phyloP scores from a whole-genome alignment of 2,797 vertebrate species.

The Distichodus sexfasciatus region DNA sequence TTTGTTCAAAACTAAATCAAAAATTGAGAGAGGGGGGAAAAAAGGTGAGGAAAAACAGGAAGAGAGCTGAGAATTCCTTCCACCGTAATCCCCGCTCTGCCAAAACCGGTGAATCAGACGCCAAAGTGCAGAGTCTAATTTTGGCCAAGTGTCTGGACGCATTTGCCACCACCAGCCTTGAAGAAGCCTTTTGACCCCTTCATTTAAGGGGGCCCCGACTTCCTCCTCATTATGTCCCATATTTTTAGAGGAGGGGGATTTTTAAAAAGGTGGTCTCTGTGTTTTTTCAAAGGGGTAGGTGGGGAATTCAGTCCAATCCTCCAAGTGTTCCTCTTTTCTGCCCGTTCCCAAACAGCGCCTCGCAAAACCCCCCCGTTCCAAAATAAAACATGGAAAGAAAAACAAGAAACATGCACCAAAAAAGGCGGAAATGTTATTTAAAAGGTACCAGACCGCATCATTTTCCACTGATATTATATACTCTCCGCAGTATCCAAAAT shows the following conservation, averaged over 20 bases:
- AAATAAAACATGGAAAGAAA: constrained; percentile 99
- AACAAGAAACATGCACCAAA: constrained; percentile 91
- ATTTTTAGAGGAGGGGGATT: constrained; percentile 52
- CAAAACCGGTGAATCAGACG: constrained; percentile 58
- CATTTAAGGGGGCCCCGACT: constrained; percentile 58
- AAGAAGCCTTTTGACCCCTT: constrained; percentile 62
- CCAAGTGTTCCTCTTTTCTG: constrained; percentile 67
- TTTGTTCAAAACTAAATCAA: constrained; percentile 75
- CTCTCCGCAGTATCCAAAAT: constrained; percentile 98
- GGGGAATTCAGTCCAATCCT: constrained; percentile 41
- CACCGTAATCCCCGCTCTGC: constrained; percentile 58
- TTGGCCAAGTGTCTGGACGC: constrained; percentile 1
- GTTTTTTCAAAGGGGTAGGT: constrained; percentile 27
- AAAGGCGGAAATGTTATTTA: constrained; percentile 99
- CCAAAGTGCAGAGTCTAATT: constrained; percentile 47
- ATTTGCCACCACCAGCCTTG: constrained; percentile 49
- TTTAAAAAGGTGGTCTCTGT: constrained; percentile 40
- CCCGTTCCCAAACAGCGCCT: constrained; percentile 79
- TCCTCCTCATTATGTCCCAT: constrained; percentile 61
- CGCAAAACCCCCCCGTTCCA: constrained; percentile 76
- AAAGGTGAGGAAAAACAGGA: constrained; percentile 52
- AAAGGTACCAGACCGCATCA: constrained; percentile 99
- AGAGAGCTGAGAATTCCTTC: constrained; percentile 58
- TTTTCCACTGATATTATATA: constrained; percentile 99
- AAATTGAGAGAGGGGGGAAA: constrained; percentile 54